Percentiles rank a stretch among this genome's conserved stretches.
These are phyloP conservation scores for Mactra quadrangularis DNA, from an alignment of 1,140 invertebrate genomes.

Conservation along the genomic window DNA sequence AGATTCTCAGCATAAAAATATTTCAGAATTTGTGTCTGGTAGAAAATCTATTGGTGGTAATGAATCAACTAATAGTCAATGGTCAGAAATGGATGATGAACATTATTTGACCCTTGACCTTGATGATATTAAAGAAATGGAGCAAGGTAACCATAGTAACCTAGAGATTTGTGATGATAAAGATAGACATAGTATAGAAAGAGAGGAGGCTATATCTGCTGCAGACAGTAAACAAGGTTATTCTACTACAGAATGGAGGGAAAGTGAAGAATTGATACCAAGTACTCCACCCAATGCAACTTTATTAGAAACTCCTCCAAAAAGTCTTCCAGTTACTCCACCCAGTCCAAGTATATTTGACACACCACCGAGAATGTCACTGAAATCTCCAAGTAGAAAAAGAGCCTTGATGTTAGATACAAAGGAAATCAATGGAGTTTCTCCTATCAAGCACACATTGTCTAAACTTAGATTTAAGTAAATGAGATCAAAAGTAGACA, in stretches of 20 bases:
- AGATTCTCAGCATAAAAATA: no score
- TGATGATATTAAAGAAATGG: constrained; percentile 38
- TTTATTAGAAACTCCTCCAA: background rate
- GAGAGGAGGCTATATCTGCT: background rate
- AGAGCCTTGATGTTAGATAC: background rate
- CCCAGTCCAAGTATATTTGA: constrained; percentile 2
- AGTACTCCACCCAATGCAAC: no score
- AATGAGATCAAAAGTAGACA: background rate
- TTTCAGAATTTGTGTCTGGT: no score
- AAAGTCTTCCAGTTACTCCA: background rate
- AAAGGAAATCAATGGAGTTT: background rate
- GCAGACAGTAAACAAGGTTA: background rate
- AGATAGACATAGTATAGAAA: background rate
- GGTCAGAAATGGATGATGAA: constrained; percentile 57
- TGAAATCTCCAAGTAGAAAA: background rate
- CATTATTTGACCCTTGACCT: constrained; percentile 45
- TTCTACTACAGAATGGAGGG: background rate
- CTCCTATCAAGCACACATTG: constrained; percentile 8
- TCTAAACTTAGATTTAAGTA: constrained; percentile 7
- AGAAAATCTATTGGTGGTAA: background rate
- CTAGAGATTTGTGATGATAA: background rate
- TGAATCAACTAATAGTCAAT: constrained; percentile 36
- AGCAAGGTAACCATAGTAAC: constrained; percentile 1
- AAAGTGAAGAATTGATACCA: no score
- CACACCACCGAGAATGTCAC: background rate